Evolutionary conservation across 2,797 vertebrate species (phyloP), one percentile per base, ranked within the genome.

Genomic region (Neomorphus geoffroyi): DNA sequence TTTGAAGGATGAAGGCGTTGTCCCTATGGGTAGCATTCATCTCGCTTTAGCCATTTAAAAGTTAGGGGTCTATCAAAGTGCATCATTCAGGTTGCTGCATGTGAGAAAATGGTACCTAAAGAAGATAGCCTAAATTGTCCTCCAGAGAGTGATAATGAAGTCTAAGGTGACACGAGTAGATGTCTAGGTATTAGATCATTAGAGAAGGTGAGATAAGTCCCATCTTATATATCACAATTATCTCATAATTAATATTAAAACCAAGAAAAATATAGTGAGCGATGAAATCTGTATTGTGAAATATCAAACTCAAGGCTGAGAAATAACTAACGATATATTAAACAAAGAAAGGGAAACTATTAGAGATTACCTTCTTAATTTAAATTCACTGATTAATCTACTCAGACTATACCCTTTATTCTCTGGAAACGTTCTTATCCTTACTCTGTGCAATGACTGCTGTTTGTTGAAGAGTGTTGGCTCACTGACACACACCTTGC

Each of bases 71-170:
- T 91, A 65, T 69, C 66, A 48, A 80, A 80, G 64, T 84, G 70
- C 70, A 88, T 70, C 51, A 32, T 70, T 90, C 80, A 77, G 46
- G 80, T 84, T 94, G 51, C 46, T 92, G 69, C 82, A 81, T 74
- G 46, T 84, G 80, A 86, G 79, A 90, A 91, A 94, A 94, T 41
- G 64, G 46, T 84, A 77, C 73, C 86, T 90, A 43, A 90, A 86
- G 35, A 2, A 4, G 66, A 28, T 28, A 79, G 30, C 23, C 32
- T 81, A 73, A 94, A 90, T 84, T 77, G 74, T 88, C 56, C 88
- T 93, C 83, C 35, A 60, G 95, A 86, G 96, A 86, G 66, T 53
- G 51, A 93, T 93, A 94, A 93, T 35, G 80, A 86, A 79, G 43
- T 78, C 78, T 89, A 61, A 86, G 79, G 54, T 79, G 70, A 75